Base-by-base conservation (phyloP, 2,888 invertebrate genomes). In the Ptychoptera contaminata region DNA sequence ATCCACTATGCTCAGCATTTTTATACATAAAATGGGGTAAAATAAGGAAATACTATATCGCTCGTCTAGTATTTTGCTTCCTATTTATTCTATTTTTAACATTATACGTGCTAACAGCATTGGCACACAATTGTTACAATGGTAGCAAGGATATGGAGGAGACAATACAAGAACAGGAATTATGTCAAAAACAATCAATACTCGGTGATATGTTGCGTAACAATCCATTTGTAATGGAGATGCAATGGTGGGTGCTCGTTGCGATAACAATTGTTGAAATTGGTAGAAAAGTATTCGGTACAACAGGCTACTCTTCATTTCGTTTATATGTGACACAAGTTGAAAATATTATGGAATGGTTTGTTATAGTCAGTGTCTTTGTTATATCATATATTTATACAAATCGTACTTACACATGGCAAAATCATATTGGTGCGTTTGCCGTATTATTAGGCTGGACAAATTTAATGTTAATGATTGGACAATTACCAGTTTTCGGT, bases 1-100 rank as follows among this genome's bases (percentile, higher is more conserved):
- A 90, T 67, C 90, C 90, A 0, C 65, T 90, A 5, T 88, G 88
- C 60, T 85, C 88, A 8, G 86, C 88, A 0, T 90, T 90, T 58
- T 68, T 90, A 0, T 79, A 87, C 58, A 75, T 90, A 43, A 90
- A 90, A 60, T 90, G 90, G 90, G 83, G 85, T 55, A 86, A 88
- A 62, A 87, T 90, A 51, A 73, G 87, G 29, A 86, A 86, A 65
- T 90, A 86, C 58, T 88, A 88, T 57, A 79, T 86, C 11, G 84
- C 81, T 1, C 70, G 86, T 44, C 68, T 87, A 52, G 71, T 85
- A 49, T 74, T 86, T 54, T 85, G 84, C 60, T 77, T 83, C 49
- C 74, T 82, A 46, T 87, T 85, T 58, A 82, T 87, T 46, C 61
- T 85, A 44, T 80, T 84, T 51, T 69, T 87, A n/a, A 85, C 85